phyloP scores from a whole-genome alignment of 2,113 vertebrate species.

The Odontesthes bonariensis region DNA sequence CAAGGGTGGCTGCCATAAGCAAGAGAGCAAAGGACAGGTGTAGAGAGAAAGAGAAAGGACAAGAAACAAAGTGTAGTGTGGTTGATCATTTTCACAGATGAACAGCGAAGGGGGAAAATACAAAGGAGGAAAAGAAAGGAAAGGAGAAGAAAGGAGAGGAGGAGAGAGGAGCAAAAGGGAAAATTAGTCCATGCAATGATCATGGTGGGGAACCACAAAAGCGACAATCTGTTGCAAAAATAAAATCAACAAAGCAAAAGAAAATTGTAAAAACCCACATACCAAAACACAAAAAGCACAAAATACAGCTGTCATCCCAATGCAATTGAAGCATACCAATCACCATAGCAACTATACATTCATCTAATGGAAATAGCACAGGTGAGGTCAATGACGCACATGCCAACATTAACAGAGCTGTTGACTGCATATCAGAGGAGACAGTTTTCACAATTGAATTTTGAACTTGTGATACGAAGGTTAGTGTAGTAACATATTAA shows the following conservation, averaged over 20 bases:
- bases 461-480: neutral
- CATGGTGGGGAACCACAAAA: constrained; percentile 82
- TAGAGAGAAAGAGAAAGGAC: constrained; percentile 62
- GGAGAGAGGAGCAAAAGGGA: constrained; percentile 74
- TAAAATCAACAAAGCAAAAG: constrained; percentile 48
- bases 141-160: constrained; percentile 25
- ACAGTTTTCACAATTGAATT: neutral
- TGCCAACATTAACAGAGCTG: constrained; percentile 57
- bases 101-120: constrained; percentile 67
- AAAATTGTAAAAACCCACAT: constrained; percentile 50
- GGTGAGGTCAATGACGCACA: constrained; percentile 47
- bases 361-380: constrained; percentile 59
- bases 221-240: constrained; percentile 70
- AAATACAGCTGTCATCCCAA: constrained; percentile 60
- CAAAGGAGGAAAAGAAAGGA: constrained; percentile 49
- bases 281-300: constrained; percentile 68
- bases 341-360: constrained; percentile 71
- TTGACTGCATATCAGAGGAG: constrained; percentile 21
- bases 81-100: constrained; percentile 73
- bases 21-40: constrained; percentile 73
- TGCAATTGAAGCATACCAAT: constrained; percentile 70
- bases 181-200: constrained; percentile 90
- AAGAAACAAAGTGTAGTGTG: constrained; percentile 59
- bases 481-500: neutral
- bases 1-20: constrained; percentile 88